phyloP scores from a whole-genome alignment of 2,888 invertebrate genomes.

The Folsomia manolachei region DNA sequence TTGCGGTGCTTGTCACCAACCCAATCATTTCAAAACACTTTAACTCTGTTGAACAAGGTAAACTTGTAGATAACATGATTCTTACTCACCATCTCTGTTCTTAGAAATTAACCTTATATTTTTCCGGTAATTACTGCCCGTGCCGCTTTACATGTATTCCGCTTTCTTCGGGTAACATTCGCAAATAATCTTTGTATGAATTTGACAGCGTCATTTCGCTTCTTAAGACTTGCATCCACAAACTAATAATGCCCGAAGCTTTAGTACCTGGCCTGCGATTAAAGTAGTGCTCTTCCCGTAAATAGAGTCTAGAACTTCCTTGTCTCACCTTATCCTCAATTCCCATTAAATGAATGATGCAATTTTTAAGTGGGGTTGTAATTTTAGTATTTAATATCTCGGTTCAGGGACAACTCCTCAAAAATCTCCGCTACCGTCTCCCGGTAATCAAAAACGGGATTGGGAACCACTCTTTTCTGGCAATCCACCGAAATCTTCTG shows the following conservation, averaged over 20 bases:
- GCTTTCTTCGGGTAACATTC: too few species aligned
- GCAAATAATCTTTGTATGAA: conserved; percentile 21
- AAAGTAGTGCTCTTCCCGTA: too few species aligned
- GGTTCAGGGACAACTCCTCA: conserved; percentile 48
- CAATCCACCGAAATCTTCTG: conserved; percentile 67
- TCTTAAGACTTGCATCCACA: too few species aligned
- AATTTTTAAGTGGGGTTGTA: background rate
- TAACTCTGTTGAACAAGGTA: background rate
- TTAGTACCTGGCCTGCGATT: too few species aligned
- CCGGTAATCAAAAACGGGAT: conserved; percentile 63
- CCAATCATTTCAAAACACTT: background rate
- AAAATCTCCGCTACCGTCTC: conserved; percentile 58
- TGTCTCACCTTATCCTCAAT: background rate
- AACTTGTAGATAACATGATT: conserved; percentile 16
- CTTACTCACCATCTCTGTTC: too few species aligned
- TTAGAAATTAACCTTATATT: too few species aligned
- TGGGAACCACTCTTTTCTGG: conserved; percentile 52
- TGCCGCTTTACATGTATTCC: too few species aligned
- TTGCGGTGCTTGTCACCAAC: background rate
- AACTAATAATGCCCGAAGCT: conserved; percentile 13
- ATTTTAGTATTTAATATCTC: conserved; percentile 12
- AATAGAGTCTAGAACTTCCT: too few species aligned
- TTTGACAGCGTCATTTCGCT: conserved; percentile 21
- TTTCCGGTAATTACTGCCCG: too few species aligned
- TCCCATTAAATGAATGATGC: background rate